Evolutionary conservation across 2,888 invertebrate species (phyloP).

Genomic region (Podotricha telesiphe): DNA sequence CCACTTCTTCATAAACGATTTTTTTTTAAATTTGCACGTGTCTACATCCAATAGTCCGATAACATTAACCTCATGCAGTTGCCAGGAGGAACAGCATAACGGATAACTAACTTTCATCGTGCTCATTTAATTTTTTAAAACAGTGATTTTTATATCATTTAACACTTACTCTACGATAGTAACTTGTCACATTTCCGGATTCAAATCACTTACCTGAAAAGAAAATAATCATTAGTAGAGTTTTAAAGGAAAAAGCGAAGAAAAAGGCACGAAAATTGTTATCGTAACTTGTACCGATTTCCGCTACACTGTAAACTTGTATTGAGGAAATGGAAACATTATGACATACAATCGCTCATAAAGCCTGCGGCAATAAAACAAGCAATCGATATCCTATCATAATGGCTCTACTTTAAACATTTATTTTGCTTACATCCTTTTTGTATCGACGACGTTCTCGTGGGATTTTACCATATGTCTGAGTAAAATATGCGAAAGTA

Average conservation of each 20-base stretch:
- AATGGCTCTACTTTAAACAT: conserved; percentile 32
- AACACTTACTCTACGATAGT: neutral
- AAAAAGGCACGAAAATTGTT: conserved; percentile 62
- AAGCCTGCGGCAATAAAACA: conserved; percentile 29
- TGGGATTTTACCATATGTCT: conserved; percentile 24
- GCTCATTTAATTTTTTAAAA: neutral
- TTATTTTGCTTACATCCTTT: conserved; percentile 29
- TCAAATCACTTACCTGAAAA: conserved; percentile 70
- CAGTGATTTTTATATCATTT: neutral
- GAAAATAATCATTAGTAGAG: conserved; percentile 43
- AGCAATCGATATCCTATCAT: conserved; percentile 37
- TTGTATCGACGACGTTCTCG: conserved; percentile 26
- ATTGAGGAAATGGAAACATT: conserved; percentile 54
- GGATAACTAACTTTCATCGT: too few species aligned
- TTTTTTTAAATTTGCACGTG: too few species aligned
- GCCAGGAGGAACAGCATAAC: too few species aligned
- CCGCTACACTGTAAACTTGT: conserved; percentile 57
- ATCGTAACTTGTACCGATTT: conserved; percentile 60
- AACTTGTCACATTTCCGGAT: conserved; percentile 16
- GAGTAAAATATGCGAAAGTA: conserved; percentile 11
- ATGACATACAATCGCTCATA: conserved; percentile 32
- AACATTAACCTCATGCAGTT: too few species aligned
- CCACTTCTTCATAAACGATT: too few species aligned
- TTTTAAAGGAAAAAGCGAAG: conserved; percentile 45
- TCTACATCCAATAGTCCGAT: too few species aligned